Evolutionary conservation across 2,797 vertebrate genomes (phyloP).

Genomic region (Cuculus canorus): DNA sequence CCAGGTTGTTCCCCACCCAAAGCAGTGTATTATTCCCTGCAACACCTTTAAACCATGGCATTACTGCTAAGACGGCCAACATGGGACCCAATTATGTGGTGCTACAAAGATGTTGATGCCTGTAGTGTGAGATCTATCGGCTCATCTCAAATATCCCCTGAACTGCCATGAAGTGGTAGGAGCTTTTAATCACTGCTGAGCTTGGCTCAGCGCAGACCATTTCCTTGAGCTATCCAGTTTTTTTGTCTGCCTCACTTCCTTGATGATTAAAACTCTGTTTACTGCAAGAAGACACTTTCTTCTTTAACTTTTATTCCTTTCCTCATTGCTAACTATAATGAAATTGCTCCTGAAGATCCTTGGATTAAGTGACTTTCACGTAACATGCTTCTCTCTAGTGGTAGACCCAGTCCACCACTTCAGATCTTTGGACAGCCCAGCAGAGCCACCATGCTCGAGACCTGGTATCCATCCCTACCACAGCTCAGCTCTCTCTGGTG

Average conservation of each 20-base stretch:
- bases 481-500: not conserved
- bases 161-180: slow-evolving; percentile 26
- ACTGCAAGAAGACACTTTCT: not conserved
- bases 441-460: not conserved
- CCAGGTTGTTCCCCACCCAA: not conserved
- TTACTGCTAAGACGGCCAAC: slow-evolving; percentile 49
- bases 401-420: not conserved
- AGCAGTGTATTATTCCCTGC: slow-evolving; percentile 3
- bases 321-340: not conserved
- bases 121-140: slow-evolving; percentile 32
- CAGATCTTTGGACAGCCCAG: not conserved
- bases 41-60: slow-evolving; percentile 10
- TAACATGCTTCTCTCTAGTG: not conserved
- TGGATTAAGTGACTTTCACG: not conserved
- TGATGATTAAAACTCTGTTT: slow-evolving; percentile 13
- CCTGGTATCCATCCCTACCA: not conserved
- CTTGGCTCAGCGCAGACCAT: slow-evolving; percentile 3
- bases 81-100: slow-evolving; percentile 66
- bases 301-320: not conserved
- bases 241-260: not conserved
- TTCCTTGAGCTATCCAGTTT: slow-evolving; percentile 13
- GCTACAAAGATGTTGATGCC: slow-evolving; percentile 47
- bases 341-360: not conserved
- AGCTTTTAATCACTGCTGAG: slow-evolving; percentile 55
- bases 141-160: slow-evolving; percentile 44